Percentiles rank a stretch among this genome's conserved stretches.
Conservation (phyloP, 2,888 invertebrate genomes). For the Lithophane semibrunnea region DNA sequence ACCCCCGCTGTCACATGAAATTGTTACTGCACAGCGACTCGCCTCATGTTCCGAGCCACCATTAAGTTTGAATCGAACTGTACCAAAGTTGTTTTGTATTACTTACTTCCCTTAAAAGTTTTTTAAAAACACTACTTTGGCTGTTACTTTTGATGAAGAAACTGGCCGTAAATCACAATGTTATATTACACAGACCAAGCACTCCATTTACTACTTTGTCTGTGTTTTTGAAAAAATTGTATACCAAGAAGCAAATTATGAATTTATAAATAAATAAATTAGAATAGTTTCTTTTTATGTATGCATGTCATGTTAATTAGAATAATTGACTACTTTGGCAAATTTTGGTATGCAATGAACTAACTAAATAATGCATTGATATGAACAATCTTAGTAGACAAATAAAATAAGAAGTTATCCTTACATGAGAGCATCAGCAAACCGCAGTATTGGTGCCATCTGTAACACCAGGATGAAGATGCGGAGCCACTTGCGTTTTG, state of each 20-base stretch:
- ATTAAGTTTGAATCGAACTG: no score
- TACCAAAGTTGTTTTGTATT: not conserved
- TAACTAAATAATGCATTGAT: not conserved
- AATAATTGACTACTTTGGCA: not conserved
- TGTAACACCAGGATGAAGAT: conserved; percentile 92
- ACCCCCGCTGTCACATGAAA: no score
- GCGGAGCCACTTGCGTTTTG: conserved; percentile 90
- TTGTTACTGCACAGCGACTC: no score
- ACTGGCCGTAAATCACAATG: no score
- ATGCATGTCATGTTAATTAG: not conserved
- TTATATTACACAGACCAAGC: not conserved
- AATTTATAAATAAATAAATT: not conserved
- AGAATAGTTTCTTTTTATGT: not conserved
- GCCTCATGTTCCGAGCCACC: no score
- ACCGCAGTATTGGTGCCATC: conserved; percentile 93
- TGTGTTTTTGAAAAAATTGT: not conserved
- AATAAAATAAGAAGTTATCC: conserved; percentile 37
- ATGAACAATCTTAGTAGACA: not conserved
- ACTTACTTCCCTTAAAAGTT: not conserved
- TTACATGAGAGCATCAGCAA: conserved; percentile 91
- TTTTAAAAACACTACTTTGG: not conserved
- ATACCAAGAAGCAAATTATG: not conserved
- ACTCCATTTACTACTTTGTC: conserved; percentile 7
- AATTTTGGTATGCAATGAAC: not conserved
- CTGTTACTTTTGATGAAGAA: no score